Percentiles rank a stretch among this genome's conserved stretches.
Evolutionary conservation across 30 jellyfish, hydroid and myxozoan species (phyloP).

Genomic region (Turritopsis rubra): DNA sequence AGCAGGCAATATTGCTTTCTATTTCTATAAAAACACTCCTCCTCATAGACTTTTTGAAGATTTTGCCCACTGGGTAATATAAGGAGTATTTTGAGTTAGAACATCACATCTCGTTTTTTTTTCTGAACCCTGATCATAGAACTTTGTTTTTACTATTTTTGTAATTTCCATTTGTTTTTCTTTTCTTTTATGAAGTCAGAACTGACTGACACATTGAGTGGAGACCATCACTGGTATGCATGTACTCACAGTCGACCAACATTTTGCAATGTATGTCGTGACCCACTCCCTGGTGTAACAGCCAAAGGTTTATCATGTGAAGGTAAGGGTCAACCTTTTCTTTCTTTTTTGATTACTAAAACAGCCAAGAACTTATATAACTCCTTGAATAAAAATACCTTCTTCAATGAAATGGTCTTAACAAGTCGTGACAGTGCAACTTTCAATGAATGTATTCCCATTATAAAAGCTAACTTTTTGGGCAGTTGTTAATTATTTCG

Average conservation of each 20-base stretch:
- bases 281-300: conserved; percentile 77
- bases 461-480: too few relatives aligned
- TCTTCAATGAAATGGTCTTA: too few relatives aligned
- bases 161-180: neutral
- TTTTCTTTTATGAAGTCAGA: conserved; percentile 51
- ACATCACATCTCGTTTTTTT: too few relatives aligned
- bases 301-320: conserved; percentile 95
- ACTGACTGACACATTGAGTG: conserved; percentile 72
- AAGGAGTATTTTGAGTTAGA: neutral
- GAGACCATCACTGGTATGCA: conserved; percentile 95
- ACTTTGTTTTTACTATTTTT: too few relatives aligned
- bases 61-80: neutral
- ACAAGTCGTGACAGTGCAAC: too few relatives aligned
- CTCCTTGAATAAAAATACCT: too few relatives aligned
- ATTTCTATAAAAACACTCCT: neutral
- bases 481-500: too few relatives aligned
- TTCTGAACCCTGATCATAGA: too few relatives aligned
- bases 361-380: too few relatives aligned
- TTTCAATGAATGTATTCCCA: too few relatives aligned
- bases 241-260: conserved; percentile 96
- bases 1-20: neutral
- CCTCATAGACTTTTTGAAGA: neutral
- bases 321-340: conserved; percentile 37
- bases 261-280: conserved; percentile 91
- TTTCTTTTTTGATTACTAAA: too few relatives aligned